Evolutionary conservation across 1,140 invertebrate genomes (phyloP).

Genomic region (Oryzaephilus surinamensis): DNA sequence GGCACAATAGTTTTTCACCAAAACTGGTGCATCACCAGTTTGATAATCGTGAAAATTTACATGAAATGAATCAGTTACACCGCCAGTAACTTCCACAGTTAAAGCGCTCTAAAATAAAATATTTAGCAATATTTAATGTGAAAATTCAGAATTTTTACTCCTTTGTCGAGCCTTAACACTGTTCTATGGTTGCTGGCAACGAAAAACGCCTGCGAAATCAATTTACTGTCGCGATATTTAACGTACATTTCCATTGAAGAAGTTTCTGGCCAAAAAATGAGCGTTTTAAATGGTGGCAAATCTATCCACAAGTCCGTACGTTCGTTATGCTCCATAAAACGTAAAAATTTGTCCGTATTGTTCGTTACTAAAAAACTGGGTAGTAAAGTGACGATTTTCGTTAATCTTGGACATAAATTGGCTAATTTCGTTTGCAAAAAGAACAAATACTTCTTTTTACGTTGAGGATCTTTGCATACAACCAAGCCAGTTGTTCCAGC

Average conservation of each 20-base stretch:
- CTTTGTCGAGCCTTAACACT: conserved; percentile 72
- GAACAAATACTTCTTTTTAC: conserved; percentile 48
- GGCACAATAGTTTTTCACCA: conserved; percentile 71
- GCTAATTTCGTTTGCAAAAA: conserved; percentile 49
- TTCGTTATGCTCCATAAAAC: conserved; percentile 80
- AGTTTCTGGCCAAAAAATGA: conserved; percentile 72
- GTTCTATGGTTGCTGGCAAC: conserved; percentile 58
- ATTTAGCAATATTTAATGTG: conserved; percentile 3
- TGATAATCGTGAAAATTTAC: conserved; percentile 60
- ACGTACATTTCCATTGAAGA: conserved; percentile 70
- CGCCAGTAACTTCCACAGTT: conserved; percentile 61
- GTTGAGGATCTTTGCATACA: conserved; percentile 56
- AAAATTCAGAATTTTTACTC: conserved; percentile 44
- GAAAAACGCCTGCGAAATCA: conserved; percentile 67
- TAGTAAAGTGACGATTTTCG: conserved; percentile 74
- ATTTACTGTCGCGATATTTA: conserved; percentile 64
- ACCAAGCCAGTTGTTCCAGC: conserved; percentile 62
- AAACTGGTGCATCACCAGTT: conserved; percentile 61
- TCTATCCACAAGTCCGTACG: conserved; percentile 75
- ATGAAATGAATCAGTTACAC: conserved; percentile 56
- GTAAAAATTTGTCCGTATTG: conserved; percentile 38
- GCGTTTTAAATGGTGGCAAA: conserved; percentile 54
- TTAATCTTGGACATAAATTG: conserved; percentile 57
- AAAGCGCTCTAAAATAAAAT: conserved; percentile 52
- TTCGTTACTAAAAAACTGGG: conserved; percentile 78